phyloP scores from a whole-genome alignment of 2,797 vertebrate species.

The Cyprinella venusta region DNA sequence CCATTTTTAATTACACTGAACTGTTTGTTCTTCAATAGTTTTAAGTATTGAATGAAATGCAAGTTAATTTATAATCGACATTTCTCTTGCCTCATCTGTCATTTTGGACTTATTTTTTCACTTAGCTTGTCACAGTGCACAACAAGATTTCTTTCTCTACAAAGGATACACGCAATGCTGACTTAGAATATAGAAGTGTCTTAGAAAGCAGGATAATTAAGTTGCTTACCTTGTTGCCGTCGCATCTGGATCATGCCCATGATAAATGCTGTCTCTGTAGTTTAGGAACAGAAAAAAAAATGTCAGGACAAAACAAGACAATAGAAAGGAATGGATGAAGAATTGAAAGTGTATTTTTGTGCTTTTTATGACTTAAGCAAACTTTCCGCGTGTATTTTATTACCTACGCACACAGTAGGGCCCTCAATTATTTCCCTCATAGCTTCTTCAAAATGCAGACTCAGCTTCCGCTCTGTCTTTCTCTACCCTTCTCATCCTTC shows the following conservation, averaged over 20 bases:
- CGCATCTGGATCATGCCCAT: neutral
- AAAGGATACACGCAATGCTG: neutral
- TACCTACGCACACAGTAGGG: conserved; percentile 10
- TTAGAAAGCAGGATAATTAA: conserved; percentile 26
- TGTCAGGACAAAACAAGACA: conserved; percentile 16
- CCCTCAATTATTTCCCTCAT: conserved; percentile 65
- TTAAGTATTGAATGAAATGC: conserved; percentile 1
- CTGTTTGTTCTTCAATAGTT: conserved; percentile 18
- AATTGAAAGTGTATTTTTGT: conserved; percentile 14
- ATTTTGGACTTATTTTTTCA: conserved; percentile 4
- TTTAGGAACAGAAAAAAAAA: conserved; percentile 8
- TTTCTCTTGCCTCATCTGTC: conserved; percentile 21
- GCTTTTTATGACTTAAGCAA: conserved; percentile 35
- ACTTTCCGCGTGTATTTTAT: conserved; percentile 25
- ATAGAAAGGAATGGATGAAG: conserved; percentile 7
- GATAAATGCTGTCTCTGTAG: conserved; percentile 12
- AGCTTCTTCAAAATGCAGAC: conserved; percentile 63
- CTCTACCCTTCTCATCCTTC: conserved; percentile 46
- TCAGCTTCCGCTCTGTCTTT: conserved; percentile 62
- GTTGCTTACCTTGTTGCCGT: neutral
- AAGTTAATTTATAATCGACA: conserved; percentile 27
- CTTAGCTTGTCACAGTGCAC: neutral
- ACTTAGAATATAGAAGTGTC: neutral
- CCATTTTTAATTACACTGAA: conserved; percentile 32
- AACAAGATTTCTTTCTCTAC: neutral